Base-by-base conservation (phyloP, 2,888 invertebrate genomes). In the Oscheius sp. region DNA sequence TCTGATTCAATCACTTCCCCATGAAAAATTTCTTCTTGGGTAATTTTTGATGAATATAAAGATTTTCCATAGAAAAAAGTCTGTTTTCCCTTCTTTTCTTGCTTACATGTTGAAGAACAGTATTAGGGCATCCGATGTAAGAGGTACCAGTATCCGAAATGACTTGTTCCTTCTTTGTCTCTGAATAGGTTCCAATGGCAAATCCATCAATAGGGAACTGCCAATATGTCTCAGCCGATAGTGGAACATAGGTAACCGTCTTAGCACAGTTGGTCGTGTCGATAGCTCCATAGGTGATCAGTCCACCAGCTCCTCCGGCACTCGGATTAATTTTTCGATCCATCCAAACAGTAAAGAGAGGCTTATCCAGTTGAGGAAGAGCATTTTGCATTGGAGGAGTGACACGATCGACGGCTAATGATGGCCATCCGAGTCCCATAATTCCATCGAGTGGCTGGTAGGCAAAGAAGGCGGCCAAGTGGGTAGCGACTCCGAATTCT, bases 321-420 rank as follows among this genome's bases (percentile, higher is more conserved):
- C 44, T 38, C n/a, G 32, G 47, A 33, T 22, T 33, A 17, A 57
- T 57, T 67, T 72, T 74, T 28, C 78, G 72, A 70, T 82, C 94
- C 69, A 98, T 90, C 87, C 94, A 98, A 89, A 97, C 97, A 26
- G 95, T 95, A 89, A 98, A 97, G 51, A 95, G 88, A 0, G 94
- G 92, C 78, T 90, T 86, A n/a, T 82, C 78, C 1, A 88, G 79
- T 88, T 96, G 94, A 49, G 90, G 88, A 70, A 93, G 90, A 92
- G 96, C 93, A 86, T 92, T 92, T 88, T 95, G 92, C 88, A 98
- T 95, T 61, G 95, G 93, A 0, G 97, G 95, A 41, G 89, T 89
- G 61, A 97, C 95, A 70, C 92, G 91, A 88, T 95, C 94, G 71
- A 96, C 95, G 0, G 96, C 90, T 85, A 98, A 74, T 20, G 79